Evolutionary conservation across 2,113 vertebrate species (phyloP).

Genomic region (Atractosteus spatula): DNA sequence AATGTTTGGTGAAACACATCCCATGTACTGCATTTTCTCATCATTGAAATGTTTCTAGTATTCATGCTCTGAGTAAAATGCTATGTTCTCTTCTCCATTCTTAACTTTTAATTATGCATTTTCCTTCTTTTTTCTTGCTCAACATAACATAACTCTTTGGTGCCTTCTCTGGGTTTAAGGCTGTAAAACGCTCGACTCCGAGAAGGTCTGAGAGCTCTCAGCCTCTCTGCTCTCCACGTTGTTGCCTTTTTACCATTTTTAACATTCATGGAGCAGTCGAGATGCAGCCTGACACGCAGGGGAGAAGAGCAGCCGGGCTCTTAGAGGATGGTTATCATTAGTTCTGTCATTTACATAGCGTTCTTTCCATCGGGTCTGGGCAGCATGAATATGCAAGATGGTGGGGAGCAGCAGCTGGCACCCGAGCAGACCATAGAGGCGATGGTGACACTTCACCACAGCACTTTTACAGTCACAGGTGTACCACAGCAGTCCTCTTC

Average conservation of each 20-base stretch:
- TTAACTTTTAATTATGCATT: too few relatives aligned
- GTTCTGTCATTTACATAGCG: conserved; percentile 20
- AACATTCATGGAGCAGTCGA: neutral
- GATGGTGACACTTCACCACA: neutral
- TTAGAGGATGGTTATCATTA: conserved; percentile 9
- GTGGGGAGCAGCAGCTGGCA: neutral
- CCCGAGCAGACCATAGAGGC: neutral
- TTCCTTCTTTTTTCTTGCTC: too few relatives aligned
- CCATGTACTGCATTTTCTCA: too few relatives aligned
- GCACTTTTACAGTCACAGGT: neutral
- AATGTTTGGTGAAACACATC: too few relatives aligned
- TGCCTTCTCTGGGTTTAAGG: too few relatives aligned
- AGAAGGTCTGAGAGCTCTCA: neutral
- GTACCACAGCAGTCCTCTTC: neutral
- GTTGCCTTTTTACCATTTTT: neutral
- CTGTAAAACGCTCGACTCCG: too few relatives aligned
- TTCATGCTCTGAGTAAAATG: too few relatives aligned
- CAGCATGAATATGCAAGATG: conserved; percentile 19
- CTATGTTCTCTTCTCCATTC: too few relatives aligned
- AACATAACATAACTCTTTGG: too few relatives aligned
- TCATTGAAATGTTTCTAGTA: too few relatives aligned
- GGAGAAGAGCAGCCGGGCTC: conserved; percentile 3
- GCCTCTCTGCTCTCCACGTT: neutral
- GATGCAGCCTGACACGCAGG: neutral
- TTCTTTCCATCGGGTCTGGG: conserved; percentile 1